A percentile compares a stretch with the other conserved stretches of the same genome.
These are phyloP conservation scores for Acrossocheilus wenchowensis DNA, from an alignment of 2,797 vertebrate species.

Conservation along the genomic window DNA sequence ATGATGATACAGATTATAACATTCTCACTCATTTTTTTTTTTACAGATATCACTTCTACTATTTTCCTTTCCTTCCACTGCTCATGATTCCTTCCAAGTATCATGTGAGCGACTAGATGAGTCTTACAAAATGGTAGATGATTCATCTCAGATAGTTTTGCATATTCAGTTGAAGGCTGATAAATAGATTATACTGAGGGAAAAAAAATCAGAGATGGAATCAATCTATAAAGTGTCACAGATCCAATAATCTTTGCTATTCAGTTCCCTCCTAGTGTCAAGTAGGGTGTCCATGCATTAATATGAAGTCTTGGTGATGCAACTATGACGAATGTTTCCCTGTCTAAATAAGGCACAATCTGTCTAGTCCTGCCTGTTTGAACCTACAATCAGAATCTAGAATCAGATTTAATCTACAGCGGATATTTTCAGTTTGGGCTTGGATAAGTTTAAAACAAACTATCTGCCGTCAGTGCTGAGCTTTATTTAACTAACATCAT, in stretches of 20 bases:
- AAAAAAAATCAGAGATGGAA: neutral
- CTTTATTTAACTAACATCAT: neutral
- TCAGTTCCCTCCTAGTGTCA: conserved; percentile 10
- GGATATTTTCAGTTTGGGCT: neutral
- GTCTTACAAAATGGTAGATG: neutral
- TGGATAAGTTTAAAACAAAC: neutral
- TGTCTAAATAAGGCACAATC: conserved; percentile 5
- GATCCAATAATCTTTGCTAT: conserved; percentile 24
- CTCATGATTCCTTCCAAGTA: neutral
- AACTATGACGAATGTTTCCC: conserved; percentile 21
- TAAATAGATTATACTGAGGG: conserved; percentile 8
- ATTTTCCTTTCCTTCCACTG: neutral
- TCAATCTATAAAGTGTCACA: neutral
- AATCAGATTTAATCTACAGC: neutral
- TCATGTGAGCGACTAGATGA: neutral
- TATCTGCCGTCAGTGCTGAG: neutral
- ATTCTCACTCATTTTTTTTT: neutral
- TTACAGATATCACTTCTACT: neutral
- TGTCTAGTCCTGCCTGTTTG: neutral
- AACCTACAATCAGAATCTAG: neutral
- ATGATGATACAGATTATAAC: conserved; percentile 14
- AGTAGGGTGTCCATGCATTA: conserved; percentile 4
- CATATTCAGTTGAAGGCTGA: conserved; percentile 24
- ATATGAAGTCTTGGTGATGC: conserved; percentile 21
- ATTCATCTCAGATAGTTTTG: neutral